Base-by-base conservation (phyloP, 2,113 vertebrate species). In the Dromiciops gliroides region DNA sequence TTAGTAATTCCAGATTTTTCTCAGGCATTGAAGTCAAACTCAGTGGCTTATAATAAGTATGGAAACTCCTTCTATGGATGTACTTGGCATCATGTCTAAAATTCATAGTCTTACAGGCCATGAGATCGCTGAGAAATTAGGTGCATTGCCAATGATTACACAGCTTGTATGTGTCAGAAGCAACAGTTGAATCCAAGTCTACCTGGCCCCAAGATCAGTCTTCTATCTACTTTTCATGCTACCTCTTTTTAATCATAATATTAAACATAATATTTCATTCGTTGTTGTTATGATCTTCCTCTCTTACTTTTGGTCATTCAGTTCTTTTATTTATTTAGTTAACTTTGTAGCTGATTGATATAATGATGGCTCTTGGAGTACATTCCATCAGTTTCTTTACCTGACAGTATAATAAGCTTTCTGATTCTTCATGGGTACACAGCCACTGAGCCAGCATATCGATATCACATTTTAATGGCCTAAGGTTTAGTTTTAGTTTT, bases 381-480 rank as follows among this genome's bases (percentile, higher is more conserved):
- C 48, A 31, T n/a, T 94, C 93, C 95, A 44, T 0, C 4, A 90
- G 83, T 95, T 92, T 93, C 94, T 48, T 5, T 56, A 89, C 92
- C 95, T 92, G 75, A 89, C 53, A 93, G 90, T 91, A 92, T 44
- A 48, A 53, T 53, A 91, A 90, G 91, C 53, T 90, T 97, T 90
- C 90, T 95, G 90, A 51, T 67, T 93, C 50, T 94, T 96, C 92
- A 93, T 96, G 96, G 95, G 92, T 83, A 51, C 95, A 93, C 53
- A 92, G 95, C 94, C 92, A 93, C 88, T 88, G 93, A 96, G 95
- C 91, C 95, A 96, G 97, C 93, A 60, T 95, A 89, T 92, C 95
- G 96, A 97, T 97, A 96, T 97, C 92, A 93, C 95, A 75, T 96
- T 90, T 67, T 25, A 94, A 90, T 95, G 26, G 95, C 60, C 47